Conservation (phyloP, 2,797 vertebrate genomes). For the Cirrhinus molitorella region DNA sequence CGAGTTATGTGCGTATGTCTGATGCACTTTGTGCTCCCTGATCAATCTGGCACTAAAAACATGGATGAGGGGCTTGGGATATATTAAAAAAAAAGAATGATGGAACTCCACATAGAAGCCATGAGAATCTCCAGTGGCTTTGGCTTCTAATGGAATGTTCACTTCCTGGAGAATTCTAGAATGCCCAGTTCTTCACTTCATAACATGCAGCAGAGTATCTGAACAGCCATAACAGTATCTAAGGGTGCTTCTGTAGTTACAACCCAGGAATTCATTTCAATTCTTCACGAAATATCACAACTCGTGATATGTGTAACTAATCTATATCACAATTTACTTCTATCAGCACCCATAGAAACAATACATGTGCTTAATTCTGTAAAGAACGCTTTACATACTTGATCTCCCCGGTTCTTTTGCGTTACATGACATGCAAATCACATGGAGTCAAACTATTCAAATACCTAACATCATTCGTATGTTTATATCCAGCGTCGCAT, state of each 20-base stretch:
- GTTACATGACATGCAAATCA: slow-evolving; percentile 41
- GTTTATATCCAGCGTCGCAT: slow-evolving; percentile 47
- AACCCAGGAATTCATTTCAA: slow-evolving; percentile 25
- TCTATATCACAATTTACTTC: slow-evolving; percentile 35
- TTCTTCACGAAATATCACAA: slow-evolving; percentile 43
- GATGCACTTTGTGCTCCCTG: slow-evolving; percentile 48
- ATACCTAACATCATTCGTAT: slow-evolving; percentile 38
- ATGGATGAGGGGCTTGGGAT: slow-evolving; percentile 14
- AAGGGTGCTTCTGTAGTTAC: slow-evolving; percentile 5
- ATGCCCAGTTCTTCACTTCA: slow-evolving; percentile 48
- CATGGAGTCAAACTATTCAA: slow-evolving; percentile 25
- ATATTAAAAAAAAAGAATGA: neutral
- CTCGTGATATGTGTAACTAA: slow-evolving; percentile 22
- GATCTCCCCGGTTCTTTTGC: slow-evolving; percentile 2
- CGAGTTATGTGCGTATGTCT: slow-evolving; percentile 41
- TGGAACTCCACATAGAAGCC: slow-evolving; percentile 16
- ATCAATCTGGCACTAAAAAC: slow-evolving; percentile 31
- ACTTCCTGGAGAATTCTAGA: slow-evolving; percentile 36
- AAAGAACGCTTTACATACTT: slow-evolving; percentile 58
- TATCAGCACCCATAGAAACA: slow-evolving; percentile 51
- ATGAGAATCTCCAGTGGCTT: slow-evolving; percentile 27
- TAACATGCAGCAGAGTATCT: neutral
- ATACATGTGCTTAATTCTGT: slow-evolving; percentile 69
- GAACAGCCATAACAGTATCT: slow-evolving; percentile 4
- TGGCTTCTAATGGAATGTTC: slow-evolving; percentile 53